Conservation (phyloP, 2,797 vertebrate species). For the Carcharodon carcharias region DNA sequence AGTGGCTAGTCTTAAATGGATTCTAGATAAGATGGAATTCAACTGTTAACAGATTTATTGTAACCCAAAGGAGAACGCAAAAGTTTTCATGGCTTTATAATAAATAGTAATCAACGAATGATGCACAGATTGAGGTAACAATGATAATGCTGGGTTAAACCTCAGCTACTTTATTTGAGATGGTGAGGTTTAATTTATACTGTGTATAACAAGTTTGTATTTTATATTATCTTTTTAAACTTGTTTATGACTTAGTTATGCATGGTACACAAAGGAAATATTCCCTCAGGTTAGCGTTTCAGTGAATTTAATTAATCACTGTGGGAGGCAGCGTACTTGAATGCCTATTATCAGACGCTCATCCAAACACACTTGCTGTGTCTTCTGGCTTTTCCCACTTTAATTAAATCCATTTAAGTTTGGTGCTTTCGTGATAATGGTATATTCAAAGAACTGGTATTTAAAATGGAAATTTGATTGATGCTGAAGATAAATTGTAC, state of each 20-base stretch:
- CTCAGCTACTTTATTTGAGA: neutral
- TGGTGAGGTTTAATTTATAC: neutral
- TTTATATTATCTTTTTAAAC: neutral
- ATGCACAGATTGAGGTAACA: neutral
- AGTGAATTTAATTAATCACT: slow-evolving; percentile 17
- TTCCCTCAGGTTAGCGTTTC: neutral
- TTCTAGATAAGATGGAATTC: neutral
- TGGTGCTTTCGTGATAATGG: neutral
- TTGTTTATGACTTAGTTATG: slow-evolving; percentile 5
- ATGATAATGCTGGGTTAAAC: neutral
- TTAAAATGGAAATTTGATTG: neutral
- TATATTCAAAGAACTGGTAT: neutral
- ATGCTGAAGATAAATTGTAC: neutral
- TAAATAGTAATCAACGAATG: neutral
- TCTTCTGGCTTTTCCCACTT: neutral
- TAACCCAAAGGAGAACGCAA: neutral
- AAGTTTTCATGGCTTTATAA: neutral
- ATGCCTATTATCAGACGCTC: neutral
- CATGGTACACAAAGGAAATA: slow-evolving; percentile 16
- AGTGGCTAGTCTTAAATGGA: neutral
- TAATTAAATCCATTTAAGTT: neutral
- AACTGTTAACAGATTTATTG: neutral
- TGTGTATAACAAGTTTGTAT: neutral
- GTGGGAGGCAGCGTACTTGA: neutral
- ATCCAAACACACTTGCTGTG: neutral